These are phyloP conservation scores for Nyctalus aviator DNA, from an alignment of 2,797 vertebrate genomes.

Conservation along the genomic window DNA sequence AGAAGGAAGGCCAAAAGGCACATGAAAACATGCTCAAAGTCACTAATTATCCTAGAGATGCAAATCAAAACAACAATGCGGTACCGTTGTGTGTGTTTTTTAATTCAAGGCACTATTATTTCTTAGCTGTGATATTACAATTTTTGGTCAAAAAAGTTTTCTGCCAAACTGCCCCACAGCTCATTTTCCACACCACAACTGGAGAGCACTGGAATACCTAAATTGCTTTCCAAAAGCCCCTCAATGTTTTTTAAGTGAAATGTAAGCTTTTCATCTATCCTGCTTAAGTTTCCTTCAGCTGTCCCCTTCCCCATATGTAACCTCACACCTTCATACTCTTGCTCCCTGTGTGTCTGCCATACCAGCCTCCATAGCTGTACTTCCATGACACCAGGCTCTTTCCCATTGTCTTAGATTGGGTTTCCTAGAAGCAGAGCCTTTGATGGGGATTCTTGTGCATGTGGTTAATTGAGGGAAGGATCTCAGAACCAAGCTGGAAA, in stretches of 20 bases:
- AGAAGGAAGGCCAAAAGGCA: too few species aligned
- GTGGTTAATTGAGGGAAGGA: neutral
- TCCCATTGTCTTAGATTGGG: neutral
- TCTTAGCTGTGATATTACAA: neutral
- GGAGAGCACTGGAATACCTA: neutral
- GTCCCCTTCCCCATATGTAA: too few species aligned
- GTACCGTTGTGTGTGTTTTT: neutral
- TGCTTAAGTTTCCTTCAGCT: neutral
- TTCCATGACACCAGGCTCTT: neutral
- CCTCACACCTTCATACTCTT: neutral
- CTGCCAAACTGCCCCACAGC: neutral
- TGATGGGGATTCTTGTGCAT: neutral
- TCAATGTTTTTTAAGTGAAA: neutral
- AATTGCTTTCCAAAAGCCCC: neutral
- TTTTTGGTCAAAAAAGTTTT: neutral
- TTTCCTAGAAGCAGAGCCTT: neutral
- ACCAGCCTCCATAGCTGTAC: neutral
- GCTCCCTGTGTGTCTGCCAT: neutral
- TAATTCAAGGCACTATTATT: neutral
- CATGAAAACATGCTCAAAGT: too few species aligned
- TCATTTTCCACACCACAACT: neutral
- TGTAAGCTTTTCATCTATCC: neutral
- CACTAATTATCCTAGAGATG: too few species aligned
- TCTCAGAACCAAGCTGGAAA: constrained; percentile 27
- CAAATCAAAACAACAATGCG: too few species aligned